Evolutionary conservation across 1,140 invertebrate species (phyloP), one percentile per base, ranked within the genome.

Genomic region (Atta colombica): DNA sequence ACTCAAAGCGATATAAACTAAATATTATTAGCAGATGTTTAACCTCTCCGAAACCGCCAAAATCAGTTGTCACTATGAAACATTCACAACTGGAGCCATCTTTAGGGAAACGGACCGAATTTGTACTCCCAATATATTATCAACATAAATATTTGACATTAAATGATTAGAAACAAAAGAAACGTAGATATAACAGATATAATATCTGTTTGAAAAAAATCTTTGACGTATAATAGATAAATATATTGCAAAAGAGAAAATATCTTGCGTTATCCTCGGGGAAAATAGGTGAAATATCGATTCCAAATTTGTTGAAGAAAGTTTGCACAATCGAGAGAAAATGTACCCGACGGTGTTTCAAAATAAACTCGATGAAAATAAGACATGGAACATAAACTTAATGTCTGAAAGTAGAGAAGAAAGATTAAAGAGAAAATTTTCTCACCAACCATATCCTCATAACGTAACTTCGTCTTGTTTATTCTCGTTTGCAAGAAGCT

Each of bases 361-460:
- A 58, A 81, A 55, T 39, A 55, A 81, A 71, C 21, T 25, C 49
- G 8, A n/a, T 21, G 51, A 5, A 18, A n/a, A 45, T 14, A 21
- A 49, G 14, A n/a, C 45, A 18, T 21, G 25, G 21, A 82, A 71
- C 28, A 12, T 71, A 81, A 81, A 81, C 31, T 81, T 55, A 28
- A 80, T 80, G 31, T n/a, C 12, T 25, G 0, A 14, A 12, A 68
- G 65, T n/a, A 71, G 21, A 28, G 31, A 45, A 81, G 35, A 82
- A 55, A 74, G 53, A 60, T 80, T 35, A 80, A 80, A 69, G 10
- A 69, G 65, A 74, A 82, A 28, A 82, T 82, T 82, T 74, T 72
- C 51, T 60, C 53, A 14, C 68, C 53, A n/a, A 7, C 10, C 16
- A 12, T 61, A 60, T 82, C n/a, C 18, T 21, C 12, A 35, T 61